Conservation (phyloP, 2,113 vertebrate species). For the Oncorhynchus tshawytscha region DNA sequence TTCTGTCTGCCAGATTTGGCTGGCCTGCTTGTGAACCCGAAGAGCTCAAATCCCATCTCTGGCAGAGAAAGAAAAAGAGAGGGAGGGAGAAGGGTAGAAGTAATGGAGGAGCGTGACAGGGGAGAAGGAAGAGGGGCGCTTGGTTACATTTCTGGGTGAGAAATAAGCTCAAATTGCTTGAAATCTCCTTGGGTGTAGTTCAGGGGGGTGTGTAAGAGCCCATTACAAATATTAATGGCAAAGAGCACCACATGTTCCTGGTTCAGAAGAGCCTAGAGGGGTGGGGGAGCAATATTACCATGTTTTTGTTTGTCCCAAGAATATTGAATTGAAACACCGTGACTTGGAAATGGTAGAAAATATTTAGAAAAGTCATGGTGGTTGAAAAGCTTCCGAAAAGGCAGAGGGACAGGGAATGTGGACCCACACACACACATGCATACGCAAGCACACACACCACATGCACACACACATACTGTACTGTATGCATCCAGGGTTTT, state of each 20-base stretch:
- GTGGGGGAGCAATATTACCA: neutral
- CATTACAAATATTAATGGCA: slow-evolving; percentile 14
- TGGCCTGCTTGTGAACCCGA: slow-evolving; percentile 28
- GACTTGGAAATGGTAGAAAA: neutral
- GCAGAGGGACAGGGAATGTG: neutral
- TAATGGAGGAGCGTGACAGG: neutral
- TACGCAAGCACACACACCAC: neutral
- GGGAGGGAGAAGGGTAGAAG: neutral
- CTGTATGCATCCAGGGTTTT: neutral
- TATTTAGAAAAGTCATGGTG: neutral
- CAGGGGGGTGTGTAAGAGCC: slow-evolving; percentile 11
- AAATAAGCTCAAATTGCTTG: slow-evolving; percentile 33
- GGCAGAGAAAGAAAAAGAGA: neutral
- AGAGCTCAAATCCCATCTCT: slow-evolving; percentile 28
- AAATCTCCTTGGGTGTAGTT: slow-evolving; percentile 28
- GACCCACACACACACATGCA: neutral
- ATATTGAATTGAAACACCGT: neutral
- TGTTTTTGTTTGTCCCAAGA: neutral
- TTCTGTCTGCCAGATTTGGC: neutral
- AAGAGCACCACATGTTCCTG: neutral
- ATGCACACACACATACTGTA: neutral
- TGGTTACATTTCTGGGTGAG: neutral
- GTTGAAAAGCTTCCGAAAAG: neutral
- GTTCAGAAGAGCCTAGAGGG: neutral
- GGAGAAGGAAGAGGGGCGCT: neutral